Conservation (phyloP, 2,797 vertebrate genomes). For the Gallinago solitaria region DNA sequence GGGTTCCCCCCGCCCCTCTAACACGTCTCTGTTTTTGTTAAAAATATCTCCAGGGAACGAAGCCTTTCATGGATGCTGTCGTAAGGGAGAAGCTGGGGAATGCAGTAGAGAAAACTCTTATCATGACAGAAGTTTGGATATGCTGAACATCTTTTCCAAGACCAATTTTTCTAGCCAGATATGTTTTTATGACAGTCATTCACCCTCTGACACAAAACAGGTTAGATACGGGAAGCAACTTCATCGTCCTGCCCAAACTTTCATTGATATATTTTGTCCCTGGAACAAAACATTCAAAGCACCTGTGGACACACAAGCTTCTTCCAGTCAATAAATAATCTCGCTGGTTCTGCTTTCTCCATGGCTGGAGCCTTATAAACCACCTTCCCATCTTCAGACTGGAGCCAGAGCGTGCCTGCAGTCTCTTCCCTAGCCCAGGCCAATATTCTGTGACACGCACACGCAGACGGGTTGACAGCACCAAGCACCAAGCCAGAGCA, state of each 20-base stretch:
- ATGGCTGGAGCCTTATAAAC: background rate
- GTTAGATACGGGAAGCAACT: background rate
- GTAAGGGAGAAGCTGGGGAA: background rate
- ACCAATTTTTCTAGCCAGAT: background rate
- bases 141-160: background rate
- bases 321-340: conserved; percentile 38
- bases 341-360: background rate
- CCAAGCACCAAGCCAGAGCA: background rate
- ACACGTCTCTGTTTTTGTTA: background rate
- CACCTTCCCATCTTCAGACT: background rate
- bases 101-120: background rate
- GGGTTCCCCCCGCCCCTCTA: background rate
- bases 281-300: background rate
- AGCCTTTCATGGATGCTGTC: background rate
- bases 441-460: background rate
- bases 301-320: background rate
- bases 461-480: background rate
- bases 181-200: background rate
- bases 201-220: background rate
- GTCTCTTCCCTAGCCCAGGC: background rate
- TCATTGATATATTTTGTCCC: background rate
- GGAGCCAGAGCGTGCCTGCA: background rate
- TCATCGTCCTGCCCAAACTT: background rate
- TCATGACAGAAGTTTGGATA: background rate
- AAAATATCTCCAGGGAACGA: background rate